These are phyloP conservation scores for Abramis brama DNA, from an alignment of 2,113 vertebrate species.

Conservation along the genomic window DNA sequence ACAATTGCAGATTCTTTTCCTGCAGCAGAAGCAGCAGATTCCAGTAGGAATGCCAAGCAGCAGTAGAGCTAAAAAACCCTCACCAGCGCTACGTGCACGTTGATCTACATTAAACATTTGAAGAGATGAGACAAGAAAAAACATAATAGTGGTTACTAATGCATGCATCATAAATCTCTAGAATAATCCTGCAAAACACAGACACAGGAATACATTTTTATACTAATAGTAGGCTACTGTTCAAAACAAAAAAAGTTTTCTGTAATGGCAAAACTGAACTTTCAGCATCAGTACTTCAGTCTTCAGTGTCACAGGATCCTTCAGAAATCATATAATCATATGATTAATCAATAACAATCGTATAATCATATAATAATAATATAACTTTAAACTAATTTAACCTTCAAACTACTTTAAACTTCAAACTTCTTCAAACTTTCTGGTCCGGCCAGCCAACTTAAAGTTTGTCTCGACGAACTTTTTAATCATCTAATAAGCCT, in stretches of 20 bases:
- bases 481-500: background rate
- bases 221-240: background rate
- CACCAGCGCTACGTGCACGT: background rate
- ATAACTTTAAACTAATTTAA: too few species aligned
- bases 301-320: background rate
- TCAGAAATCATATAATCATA: background rate
- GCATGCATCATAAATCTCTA: background rate
- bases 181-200: background rate
- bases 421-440: too few species aligned
- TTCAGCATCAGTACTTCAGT: background rate
- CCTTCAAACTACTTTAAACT: too few species aligned
- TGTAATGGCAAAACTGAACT: background rate
- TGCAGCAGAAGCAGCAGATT: conserved; percentile 72
- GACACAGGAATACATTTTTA: background rate
- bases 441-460: too few species aligned
- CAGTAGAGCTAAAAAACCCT: conserved; percentile 67
- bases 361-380: too few species aligned
- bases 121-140: background rate
- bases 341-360: too few species aligned
- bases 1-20: conserved; percentile 70
- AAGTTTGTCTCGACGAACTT: too few species aligned
- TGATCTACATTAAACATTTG: conserved; percentile 52
- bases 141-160: background rate
- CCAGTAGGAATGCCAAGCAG: conserved; percentile 68
- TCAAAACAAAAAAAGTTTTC: too few species aligned